Conservation (phyloP, 2,113 vertebrate species). For the Poeciliopsis prolifica region DNA sequence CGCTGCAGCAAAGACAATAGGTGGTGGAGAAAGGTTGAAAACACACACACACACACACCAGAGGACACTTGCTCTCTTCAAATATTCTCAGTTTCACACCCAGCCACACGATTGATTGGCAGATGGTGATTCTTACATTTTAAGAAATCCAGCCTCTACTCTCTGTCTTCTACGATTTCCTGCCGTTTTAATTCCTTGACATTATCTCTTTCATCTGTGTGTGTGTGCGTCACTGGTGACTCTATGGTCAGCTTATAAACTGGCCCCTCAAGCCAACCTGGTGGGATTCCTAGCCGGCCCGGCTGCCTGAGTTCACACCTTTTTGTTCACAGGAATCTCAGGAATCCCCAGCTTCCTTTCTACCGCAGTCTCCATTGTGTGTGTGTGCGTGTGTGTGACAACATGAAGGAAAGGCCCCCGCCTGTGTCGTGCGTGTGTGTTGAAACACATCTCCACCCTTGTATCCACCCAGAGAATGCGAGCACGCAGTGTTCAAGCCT, state of each 20-base stretch:
- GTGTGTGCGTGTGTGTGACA: conserved; percentile 40
- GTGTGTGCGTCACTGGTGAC: conserved; percentile 30
- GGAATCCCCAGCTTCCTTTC: conserved; percentile 77
- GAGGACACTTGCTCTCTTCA: conserved; percentile 3
- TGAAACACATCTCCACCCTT: conserved; percentile 72
- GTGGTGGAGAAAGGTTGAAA: background rate
- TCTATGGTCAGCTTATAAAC: conserved; percentile 60
- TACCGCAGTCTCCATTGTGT: conserved; percentile 67
- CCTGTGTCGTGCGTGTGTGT: conserved; percentile 55
- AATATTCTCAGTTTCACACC: conserved; percentile 1
- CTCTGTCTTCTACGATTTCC: background rate
- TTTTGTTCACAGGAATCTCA: conserved; percentile 78
- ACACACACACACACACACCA: background rate
- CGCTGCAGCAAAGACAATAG: background rate
- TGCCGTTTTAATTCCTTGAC: conserved; percentile 30
- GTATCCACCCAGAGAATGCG: conserved; percentile 67
- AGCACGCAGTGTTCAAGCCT: conserved; percentile 41
- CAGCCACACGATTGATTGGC: background rate
- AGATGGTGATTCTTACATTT: background rate
- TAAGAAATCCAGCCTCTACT: background rate
- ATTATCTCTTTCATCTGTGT: conserved; percentile 28
- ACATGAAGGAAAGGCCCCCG: conserved; percentile 60
- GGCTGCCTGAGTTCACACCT: conserved; percentile 76
- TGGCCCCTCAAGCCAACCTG: conserved; percentile 36
- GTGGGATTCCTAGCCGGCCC: conserved; percentile 70